A percentile compares a stretch with the other conserved stretches of the same genome.
Conservation (phyloP, 2,888 invertebrate species). For the Nowickia ferox region DNA sequence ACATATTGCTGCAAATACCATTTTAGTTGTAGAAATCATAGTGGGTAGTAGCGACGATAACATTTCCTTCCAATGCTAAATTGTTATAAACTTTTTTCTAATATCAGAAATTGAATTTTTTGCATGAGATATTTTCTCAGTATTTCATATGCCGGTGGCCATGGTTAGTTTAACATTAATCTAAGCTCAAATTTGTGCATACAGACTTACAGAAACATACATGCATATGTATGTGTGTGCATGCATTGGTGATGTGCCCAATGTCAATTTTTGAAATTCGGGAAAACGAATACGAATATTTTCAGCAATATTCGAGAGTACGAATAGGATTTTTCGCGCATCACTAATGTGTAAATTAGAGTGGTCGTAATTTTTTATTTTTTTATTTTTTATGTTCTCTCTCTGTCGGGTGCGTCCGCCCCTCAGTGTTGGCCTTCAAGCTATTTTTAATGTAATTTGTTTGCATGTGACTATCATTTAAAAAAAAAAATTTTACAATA, state of each 20-base stretch:
- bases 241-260: not conserved
- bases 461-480: too few relatives aligned
- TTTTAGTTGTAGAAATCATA: constrained; percentile 43
- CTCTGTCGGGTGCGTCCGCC: too few relatives aligned
- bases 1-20: constrained; percentile 5
- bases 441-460: too few relatives aligned
- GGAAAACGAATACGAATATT: too few relatives aligned
- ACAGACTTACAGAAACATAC: not conserved
- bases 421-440: too few relatives aligned
- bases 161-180: constrained; percentile 39
- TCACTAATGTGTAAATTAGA: too few relatives aligned
- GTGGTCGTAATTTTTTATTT: too few relatives aligned
- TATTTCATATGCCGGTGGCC: not conserved
- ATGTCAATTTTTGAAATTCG: too few relatives aligned
- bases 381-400: too few relatives aligned
- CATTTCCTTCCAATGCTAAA: constrained; percentile 55
- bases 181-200: not conserved
- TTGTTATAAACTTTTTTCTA: constrained; percentile 33
- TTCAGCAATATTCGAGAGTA: too few relatives aligned
- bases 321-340: too few relatives aligned
- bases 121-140: constrained; percentile 40
- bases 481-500: too few relatives aligned
- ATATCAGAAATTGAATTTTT: constrained; percentile 50
- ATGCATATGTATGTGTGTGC: not conserved
- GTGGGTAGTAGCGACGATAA: constrained; percentile 9